These are phyloP conservation scores for Blastobasis lacticolella DNA, from an alignment of 2,888 invertebrate species.

Conservation along the genomic window DNA sequence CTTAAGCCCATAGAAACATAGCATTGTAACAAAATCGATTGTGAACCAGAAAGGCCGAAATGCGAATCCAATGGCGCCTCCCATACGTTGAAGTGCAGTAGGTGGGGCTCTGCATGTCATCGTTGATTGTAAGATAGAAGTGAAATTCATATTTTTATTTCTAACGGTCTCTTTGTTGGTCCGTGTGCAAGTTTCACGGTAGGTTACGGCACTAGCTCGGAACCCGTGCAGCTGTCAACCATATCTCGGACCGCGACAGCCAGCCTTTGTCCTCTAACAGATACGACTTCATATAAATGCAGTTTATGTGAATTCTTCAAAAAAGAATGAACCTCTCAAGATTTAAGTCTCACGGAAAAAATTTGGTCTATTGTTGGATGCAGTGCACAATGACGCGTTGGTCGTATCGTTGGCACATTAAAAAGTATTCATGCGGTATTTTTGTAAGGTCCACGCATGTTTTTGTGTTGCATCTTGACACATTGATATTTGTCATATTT, in stretches of 20 bases:
- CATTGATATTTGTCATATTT: slow-evolving; percentile 57
- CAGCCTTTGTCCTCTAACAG: slow-evolving; percentile 52
- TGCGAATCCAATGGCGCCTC: slow-evolving; percentile 37
- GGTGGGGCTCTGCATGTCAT: slow-evolving; percentile 52
- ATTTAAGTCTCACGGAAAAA: slow-evolving; percentile 59
- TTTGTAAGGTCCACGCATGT: slow-evolving; percentile 50
- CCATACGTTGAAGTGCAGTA: slow-evolving; percentile 38
- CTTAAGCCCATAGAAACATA: slow-evolving; percentile 42
- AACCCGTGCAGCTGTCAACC: slow-evolving; percentile 64
- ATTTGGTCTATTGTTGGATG: slow-evolving; percentile 48
- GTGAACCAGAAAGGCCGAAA: slow-evolving; percentile 32
- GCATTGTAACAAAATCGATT: slow-evolving; percentile 44
- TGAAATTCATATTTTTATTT: slow-evolving; percentile 56
- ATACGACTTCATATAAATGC: slow-evolving; percentile 72
- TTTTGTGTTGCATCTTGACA: slow-evolving; percentile 61
- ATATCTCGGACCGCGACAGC: slow-evolving; percentile 55
- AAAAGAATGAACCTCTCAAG: slow-evolving; percentile 60
- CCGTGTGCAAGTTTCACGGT: slow-evolving; percentile 59
- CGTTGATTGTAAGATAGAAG: slow-evolving; percentile 45
- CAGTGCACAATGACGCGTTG: slow-evolving; percentile 55
- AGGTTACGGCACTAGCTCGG: slow-evolving; percentile 43
- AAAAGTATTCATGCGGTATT: slow-evolving; percentile 73
- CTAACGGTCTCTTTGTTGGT: slow-evolving; percentile 58
- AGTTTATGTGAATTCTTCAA: slow-evolving; percentile 67
- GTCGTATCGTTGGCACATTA: slow-evolving; percentile 73